Percentiles rank a stretch among this genome's conserved stretches.
phyloP scores from a whole-genome alignment of 1,140 invertebrate genomes.

The Pseudomyrmex sp. region DNA sequence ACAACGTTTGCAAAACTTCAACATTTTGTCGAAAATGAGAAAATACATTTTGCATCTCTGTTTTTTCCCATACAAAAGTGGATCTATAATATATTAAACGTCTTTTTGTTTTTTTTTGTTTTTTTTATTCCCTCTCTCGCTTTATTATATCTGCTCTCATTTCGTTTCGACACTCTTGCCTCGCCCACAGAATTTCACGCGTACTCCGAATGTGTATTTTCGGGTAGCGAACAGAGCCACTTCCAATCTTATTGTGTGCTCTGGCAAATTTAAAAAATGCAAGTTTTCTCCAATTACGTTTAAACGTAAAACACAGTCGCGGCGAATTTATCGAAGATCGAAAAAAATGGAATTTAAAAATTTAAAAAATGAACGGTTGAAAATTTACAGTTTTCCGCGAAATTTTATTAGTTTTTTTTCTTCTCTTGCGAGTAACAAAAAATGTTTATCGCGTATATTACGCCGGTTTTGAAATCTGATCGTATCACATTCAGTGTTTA shows the following conservation, averaged over 20 bases:
- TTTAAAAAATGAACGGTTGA: too few relatives aligned
- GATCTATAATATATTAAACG: slow-evolving; percentile 60
- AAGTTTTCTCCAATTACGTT: neutral
- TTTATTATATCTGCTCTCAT: slow-evolving; percentile 20
- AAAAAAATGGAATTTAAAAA: too few relatives aligned
- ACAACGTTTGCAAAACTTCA: slow-evolving; percentile 4
- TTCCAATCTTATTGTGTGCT: neutral
- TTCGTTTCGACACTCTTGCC: neutral
- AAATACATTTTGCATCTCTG: slow-evolving; percentile 74
- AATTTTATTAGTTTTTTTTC: too few relatives aligned
- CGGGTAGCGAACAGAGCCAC: neutral
- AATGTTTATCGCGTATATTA: neutral
- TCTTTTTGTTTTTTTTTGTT: slow-evolving; percentile 49
- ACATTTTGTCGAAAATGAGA: slow-evolving; percentile 77
- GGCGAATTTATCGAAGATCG: too few relatives aligned
- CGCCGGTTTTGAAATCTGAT: neutral
- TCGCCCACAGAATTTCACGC: neutral
- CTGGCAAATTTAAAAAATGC: neutral
- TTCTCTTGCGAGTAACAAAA: neutral
- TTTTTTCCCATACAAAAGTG: slow-evolving; percentile 74
- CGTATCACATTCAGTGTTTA: slow-evolving; percentile 12
- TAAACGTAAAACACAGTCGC: too few relatives aligned
- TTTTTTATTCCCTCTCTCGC: slow-evolving; percentile 13
- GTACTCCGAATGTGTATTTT: neutral
- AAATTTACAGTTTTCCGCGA: too few relatives aligned